Evolutionary conservation across 1,140 invertebrate species (phyloP).

Genomic region (Ceratoteleas bidentatus): DNA sequence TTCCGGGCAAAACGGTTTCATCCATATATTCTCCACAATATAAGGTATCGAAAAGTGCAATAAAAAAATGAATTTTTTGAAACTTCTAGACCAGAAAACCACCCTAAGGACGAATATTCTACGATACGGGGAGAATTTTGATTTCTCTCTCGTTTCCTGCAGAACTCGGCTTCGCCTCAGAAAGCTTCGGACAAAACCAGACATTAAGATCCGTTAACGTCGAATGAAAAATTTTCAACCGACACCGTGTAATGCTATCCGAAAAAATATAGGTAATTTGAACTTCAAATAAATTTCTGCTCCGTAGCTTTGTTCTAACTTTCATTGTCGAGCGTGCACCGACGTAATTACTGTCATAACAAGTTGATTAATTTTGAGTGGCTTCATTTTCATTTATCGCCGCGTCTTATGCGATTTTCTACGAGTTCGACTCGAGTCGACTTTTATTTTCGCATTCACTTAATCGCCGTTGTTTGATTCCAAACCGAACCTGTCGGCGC

Average conservation of each 20-base stretch:
- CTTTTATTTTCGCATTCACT: conserved; percentile 17
- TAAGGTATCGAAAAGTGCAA: too few species aligned
- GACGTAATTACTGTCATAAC: conserved; percentile 41
- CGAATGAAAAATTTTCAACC: conserved; percentile 37
- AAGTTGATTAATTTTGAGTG: conserved; percentile 39
- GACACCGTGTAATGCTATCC: conserved; percentile 18
- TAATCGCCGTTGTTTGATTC: conserved; percentile 6
- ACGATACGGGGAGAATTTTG: too few species aligned
- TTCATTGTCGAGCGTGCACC: conserved; percentile 17
- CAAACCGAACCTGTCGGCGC: conserved; percentile 2
- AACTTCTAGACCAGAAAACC: too few species aligned
- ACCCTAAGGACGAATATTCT: too few species aligned
- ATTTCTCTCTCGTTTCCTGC: too few species aligned
- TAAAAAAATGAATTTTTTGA: too few species aligned
- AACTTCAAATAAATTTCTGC: conserved; percentile 39
- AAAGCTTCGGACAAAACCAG: conserved; percentile 32
- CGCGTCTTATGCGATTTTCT: neutral
- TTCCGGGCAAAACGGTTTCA: too few species aligned
- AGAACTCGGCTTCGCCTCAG: too few species aligned
- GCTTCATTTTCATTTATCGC: conserved; percentile 4
- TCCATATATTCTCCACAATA: too few species aligned
- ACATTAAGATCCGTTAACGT: conserved; percentile 7
- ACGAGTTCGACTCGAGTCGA: neutral
- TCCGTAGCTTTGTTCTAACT: conserved; percentile 17
- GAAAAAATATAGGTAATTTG: conserved; percentile 41